These are phyloP conservation scores for Drosophila borealis DNA, from an alignment of 2,888 invertebrate genomes.

Conservation along the genomic window DNA sequence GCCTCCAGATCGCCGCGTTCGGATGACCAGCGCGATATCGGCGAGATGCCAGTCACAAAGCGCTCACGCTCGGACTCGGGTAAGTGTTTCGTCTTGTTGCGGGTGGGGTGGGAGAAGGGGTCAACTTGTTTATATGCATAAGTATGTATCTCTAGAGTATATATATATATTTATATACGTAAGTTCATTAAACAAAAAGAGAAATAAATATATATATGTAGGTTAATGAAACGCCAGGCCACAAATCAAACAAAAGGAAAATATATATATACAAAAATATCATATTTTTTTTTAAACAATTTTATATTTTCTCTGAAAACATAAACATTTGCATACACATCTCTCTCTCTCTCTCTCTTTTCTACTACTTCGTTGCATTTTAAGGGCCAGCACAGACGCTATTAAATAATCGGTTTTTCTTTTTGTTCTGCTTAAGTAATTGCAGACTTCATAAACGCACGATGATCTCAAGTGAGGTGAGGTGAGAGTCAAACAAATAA, in stretches of 20 bases:
- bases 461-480: conserved; percentile 83
- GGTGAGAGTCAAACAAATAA: conserved; percentile 81
- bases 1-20: conserved; percentile 83
- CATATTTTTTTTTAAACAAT: conserved; percentile 20
- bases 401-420: conserved; percentile 85
- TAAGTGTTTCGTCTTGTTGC: conserved; percentile 64
- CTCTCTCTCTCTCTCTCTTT: conserved; percentile 56
- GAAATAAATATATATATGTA: conserved; percentile 33
- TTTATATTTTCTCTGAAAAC: conserved; percentile 39
- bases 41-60: conserved; percentile 77
- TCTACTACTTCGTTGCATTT: conserved; percentile 73
- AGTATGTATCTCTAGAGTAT: conserved; percentile 47
- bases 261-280: conserved; percentile 42
- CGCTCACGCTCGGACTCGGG: conserved; percentile 82
- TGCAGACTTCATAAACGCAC: conserved; percentile 84
- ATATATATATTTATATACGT: conserved; percentile 52
- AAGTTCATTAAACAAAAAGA: conserved; percentile 47
- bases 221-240: conserved; percentile 53
- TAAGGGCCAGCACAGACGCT: conserved; percentile 79
- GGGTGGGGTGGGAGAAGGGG: background rate
- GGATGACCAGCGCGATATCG: conserved; percentile 77
- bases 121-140: conserved; percentile 31
- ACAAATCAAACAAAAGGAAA: conserved; percentile 46
- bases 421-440: conserved; percentile 85
- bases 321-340: conserved; percentile 67